Evolutionary conservation across 2,113 vertebrate species (phyloP), one percentile per base, ranked within the genome.

Genomic region (Callopanchax toddi): DNA sequence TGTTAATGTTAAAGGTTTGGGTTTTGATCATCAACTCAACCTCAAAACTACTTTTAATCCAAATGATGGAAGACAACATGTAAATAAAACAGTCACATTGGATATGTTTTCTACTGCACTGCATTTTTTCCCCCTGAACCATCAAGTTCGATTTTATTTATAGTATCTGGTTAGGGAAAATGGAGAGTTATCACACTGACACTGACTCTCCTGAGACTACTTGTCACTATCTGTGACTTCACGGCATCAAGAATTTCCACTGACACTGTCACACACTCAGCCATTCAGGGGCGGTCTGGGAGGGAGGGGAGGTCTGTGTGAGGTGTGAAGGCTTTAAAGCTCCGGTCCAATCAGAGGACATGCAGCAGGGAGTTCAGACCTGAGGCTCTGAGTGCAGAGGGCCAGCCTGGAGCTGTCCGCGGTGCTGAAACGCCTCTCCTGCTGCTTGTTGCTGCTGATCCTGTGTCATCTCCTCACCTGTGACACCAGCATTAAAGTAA

Each of bases 321-420:
- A 54, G 67, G 37, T 46, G 58, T 55, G 50, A 42, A 17, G 71
- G 71, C 67, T 76, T 84, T 81, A 83, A 86, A 85, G 53, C 53
- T 59, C 48, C 61, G 17, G n/a, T n/a, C n/a, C n/a, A 55, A 58
- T 60, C 56, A 25, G 61, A 72, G 39, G 53, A 61, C 57, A 39
- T 17, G 66, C 51, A 49, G 50, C 62, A 20, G 61, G 46, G 60
- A 39, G 83, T 65, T 58, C 64, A 62, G 83, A 76, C 15, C 69
- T 32, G 64, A 22, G 40, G 53, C 71, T 49, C 32, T 11, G 25
- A 21, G 21, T 29, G 21, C 39, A 16, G 50, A 13, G 39, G 60
- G 32, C 3, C 34, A 60, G 29, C 32, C 32, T 7, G 20, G 67
- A 78, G 67, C 85, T 77, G 63, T 84, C 81, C 26, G 10, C 3